Evolutionary conservation across 2,797 vertebrate species (phyloP).

Genomic region (Arctocebus calabarensis): DNA sequence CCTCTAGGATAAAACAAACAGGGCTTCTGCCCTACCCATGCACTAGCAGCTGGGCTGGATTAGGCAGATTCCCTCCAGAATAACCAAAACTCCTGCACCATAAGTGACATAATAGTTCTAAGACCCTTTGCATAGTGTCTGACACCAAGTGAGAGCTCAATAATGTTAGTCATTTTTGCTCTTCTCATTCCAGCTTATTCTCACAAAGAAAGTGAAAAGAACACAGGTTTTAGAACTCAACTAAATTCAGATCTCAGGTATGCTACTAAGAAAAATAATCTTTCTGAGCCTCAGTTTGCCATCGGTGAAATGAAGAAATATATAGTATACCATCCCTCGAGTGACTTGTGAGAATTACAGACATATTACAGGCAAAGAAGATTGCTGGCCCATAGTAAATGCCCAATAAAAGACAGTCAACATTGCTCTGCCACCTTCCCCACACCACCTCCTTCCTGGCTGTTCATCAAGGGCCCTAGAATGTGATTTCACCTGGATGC

Average conservation of each 20-base stretch:
- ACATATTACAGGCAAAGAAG: neutral
- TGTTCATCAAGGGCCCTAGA: neutral
- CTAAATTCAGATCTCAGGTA: neutral
- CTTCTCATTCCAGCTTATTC: neutral
- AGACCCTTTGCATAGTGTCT: neutral
- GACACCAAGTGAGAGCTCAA: neutral
- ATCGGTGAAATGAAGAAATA: neutral
- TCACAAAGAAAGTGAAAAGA: neutral
- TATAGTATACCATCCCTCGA: neutral
- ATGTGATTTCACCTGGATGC: slow-evolving; percentile 25
- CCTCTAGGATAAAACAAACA: slow-evolving; percentile 67
- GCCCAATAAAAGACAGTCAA: neutral
- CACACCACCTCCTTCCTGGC: neutral
- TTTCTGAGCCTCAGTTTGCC: neutral
- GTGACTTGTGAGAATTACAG: slow-evolving; percentile 6
- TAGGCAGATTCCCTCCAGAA: neutral
- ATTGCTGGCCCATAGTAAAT: neutral
- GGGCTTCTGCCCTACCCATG: neutral
- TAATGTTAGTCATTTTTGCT: neutral
- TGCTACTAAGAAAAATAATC: neutral
- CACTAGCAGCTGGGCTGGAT: neutral
- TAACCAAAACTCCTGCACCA: neutral
- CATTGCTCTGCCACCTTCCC: neutral
- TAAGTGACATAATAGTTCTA: neutral
- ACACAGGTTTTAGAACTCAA: neutral